Evolutionary conservation across 2,113 vertebrate genomes (phyloP), one percentile per base, ranked within the genome.

Genomic region (Balaenoptera acutorostrata): DNA sequence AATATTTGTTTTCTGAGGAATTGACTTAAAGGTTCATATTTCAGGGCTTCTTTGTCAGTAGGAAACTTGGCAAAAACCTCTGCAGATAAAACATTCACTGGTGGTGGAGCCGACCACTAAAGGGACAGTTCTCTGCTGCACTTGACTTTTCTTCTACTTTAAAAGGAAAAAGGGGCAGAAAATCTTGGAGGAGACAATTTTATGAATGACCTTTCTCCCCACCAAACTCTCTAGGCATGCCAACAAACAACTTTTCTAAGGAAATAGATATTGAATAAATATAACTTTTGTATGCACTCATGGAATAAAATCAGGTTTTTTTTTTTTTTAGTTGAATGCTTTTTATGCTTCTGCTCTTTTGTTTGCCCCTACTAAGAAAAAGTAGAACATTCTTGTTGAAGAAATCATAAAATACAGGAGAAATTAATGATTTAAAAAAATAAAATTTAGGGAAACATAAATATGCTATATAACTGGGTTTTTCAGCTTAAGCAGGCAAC

Each of bases 1-100:
- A 97, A 95, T 98, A 95, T 97, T 98, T 98, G 88, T 98, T 97
- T 98, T 97, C 77, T 97, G 95, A 97, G 91, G 95, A 95, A 92
- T 52, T 96, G 88, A 74, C 90, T 95, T 61, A n/a, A 83, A 89
- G 31, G 93, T 89, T 98, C 94, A 29, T 84, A 87, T 96, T 97
- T 94, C 94, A 91, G 82, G 41, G 78, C 68, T 94, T 89, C 89
- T 92, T 93, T 96, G 86, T 91, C 95, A 55, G 91, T 94, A 97
- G 97, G 93, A 97, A 93, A 95, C 88, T 97, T 98, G 97, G 97
- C 97, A 95, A 78, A 80, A 90, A 59, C 20, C 61, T 90, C 72
- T 61, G 12, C 12, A 83, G 92, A 94, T 97, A 75, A 93, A 96
- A 93, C 57, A 75, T 78, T 90, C 33, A 29, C 18, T 75, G 63